Evolutionary conservation across 2,113 vertebrate genomes (phyloP).

Genomic region (Copsychus sechellarum): DNA sequence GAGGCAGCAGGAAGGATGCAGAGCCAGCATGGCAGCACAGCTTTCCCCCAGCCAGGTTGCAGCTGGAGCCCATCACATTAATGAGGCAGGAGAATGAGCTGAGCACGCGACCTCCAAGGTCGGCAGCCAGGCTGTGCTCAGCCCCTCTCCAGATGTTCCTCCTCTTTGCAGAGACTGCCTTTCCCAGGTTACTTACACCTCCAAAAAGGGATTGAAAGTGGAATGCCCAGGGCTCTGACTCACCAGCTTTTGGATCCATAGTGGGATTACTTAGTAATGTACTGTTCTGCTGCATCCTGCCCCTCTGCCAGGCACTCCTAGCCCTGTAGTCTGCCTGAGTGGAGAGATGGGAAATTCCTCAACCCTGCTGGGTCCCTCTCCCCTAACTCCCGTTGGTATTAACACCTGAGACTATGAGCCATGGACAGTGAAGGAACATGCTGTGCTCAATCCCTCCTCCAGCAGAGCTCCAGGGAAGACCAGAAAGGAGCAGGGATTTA

Average conservation of each 20-base stretch:
- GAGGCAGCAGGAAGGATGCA: not conserved
- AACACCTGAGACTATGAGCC: not conserved
- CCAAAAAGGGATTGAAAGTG: not conserved
- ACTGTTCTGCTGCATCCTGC: not conserved
- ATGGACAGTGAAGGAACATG: not conserved
- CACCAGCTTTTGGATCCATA: not conserved
- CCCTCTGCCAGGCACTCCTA: not conserved
- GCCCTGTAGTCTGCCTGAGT: not conserved
- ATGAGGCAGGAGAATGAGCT: not conserved
- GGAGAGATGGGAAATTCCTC: not conserved
- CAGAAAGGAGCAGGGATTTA: not conserved
- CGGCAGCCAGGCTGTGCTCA: not conserved
- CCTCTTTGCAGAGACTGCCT: not conserved
- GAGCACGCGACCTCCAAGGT: not conserved
- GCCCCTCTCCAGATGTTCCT: constrained; percentile 20
- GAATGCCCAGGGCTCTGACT: not conserved
- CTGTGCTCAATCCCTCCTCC: not conserved
- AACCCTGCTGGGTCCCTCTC: not conserved
- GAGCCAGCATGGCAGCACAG: not conserved
- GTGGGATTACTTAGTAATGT: not conserved
- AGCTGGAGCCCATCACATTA: constrained; percentile 20
- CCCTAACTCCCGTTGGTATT: not conserved
- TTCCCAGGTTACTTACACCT: constrained; percentile 1
- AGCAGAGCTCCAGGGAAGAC: not conserved
- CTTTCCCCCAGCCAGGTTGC: not conserved